phyloP scores from a whole-genome alignment of 2,888 invertebrate genomes.

The Biston stratarius region DNA sequence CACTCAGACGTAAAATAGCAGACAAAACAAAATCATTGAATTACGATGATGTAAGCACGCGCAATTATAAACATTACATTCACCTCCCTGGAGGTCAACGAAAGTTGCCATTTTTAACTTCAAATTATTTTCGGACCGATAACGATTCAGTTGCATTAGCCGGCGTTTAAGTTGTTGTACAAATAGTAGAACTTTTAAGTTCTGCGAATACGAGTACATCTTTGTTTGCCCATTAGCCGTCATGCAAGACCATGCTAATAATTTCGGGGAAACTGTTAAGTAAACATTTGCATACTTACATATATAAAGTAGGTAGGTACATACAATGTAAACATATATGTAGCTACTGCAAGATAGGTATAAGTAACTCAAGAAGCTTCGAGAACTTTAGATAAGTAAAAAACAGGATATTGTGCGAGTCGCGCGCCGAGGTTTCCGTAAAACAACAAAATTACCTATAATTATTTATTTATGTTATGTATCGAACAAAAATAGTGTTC shows the following conservation, averaged over 20 bases:
- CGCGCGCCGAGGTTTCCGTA: no score
- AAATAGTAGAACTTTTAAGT: slow-evolving; percentile 16
- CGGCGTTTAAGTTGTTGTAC: background rate
- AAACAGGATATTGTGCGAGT: no score
- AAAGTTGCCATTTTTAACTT: slow-evolving; percentile 22
- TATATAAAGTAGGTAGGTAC: background rate
- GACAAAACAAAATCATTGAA: background rate
- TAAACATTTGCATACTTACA: slow-evolving; percentile 1
- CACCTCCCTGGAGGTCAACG: slow-evolving; percentile 21
- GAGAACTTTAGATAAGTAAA: no score
- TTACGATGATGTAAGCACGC: slow-evolving; percentile 14
- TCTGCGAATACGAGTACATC: slow-evolving; percentile 5
- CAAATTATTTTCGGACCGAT: slow-evolving; percentile 7
- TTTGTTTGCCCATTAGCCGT: slow-evolving; percentile 24
- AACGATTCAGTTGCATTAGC: slow-evolving; percentile 10
- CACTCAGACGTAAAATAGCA: background rate
- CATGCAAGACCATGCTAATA: slow-evolving; percentile 17
- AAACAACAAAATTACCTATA: no score
- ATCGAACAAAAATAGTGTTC: no score
- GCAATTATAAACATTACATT: slow-evolving; percentile 17
- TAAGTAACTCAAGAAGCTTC: background rate
- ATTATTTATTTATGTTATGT: no score
- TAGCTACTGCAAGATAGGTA: background rate
- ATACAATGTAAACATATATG: background rate
- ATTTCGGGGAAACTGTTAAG: slow-evolving; percentile 20